These are phyloP conservation scores for Buphagus erythrorhynchus DNA, from an alignment of 2,797 vertebrate species.

Conservation along the genomic window DNA sequence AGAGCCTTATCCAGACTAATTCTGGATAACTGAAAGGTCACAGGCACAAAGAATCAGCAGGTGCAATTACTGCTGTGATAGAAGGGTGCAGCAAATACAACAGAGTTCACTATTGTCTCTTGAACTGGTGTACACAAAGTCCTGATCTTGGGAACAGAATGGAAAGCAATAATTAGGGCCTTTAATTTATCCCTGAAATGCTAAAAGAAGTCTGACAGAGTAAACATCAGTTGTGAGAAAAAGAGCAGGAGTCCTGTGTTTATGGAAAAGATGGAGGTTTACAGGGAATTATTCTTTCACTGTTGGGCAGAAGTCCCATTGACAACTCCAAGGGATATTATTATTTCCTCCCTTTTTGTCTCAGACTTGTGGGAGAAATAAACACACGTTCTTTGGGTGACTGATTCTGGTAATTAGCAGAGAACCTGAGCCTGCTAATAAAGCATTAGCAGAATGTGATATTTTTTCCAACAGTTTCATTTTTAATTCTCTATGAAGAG, in stretches of 20 bases:
- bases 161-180: slow-evolving; percentile 29
- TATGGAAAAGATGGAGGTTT: background rate
- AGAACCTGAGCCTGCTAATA: slow-evolving; percentile 4
- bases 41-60: slow-evolving; percentile 34
- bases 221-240: slow-evolving; percentile 26
- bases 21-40: slow-evolving; percentile 54
- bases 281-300: background rate
- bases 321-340: background rate
- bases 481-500: background rate
- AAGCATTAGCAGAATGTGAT: background rate
- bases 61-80: background rate
- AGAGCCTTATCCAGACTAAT: background rate
- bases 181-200: slow-evolving; percentile 43
- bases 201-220: slow-evolving; percentile 43
- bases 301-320: background rate
- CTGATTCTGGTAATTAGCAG: slow-evolving; percentile 35
- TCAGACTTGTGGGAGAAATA: background rate
- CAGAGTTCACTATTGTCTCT: slow-evolving; percentile 9
- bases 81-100: background rate
- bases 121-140: background rate
- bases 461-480: background rate
- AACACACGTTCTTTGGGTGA: background rate
- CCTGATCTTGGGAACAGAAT: background rate
- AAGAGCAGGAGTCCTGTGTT: background rate
- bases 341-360: background rate